phyloP scores from a whole-genome alignment of 2,888 invertebrate genomes.

The Tromatobia lineatoria region DNA sequence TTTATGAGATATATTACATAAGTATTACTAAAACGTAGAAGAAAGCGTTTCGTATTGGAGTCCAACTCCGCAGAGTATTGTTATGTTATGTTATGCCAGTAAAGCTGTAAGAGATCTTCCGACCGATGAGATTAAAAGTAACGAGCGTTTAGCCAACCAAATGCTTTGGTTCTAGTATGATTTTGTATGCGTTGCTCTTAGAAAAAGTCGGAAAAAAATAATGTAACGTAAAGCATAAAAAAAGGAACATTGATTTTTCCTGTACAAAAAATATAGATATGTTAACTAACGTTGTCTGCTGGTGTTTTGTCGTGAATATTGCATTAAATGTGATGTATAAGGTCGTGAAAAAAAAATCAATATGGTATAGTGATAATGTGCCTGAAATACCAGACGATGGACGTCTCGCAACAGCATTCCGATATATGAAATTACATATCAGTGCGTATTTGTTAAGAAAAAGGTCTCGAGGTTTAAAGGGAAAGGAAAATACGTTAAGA shows the following conservation, averaged over 20 bases:
- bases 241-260: constrained; percentile 25
- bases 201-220: constrained; percentile 10
- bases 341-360: constrained; percentile 20
- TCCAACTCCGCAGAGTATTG: constrained; percentile 68
- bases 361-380: constrained; percentile 19
- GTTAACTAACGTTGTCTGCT: constrained; percentile 30
- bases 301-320: constrained; percentile 49
- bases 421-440: constrained; percentile 59
- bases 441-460: constrained; percentile 52
- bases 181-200: constrained; percentile 20
- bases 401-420: constrained; percentile 51
- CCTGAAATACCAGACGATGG: constrained; percentile 21
- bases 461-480: constrained; percentile 9
- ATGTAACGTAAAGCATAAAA: constrained; percentile 26
- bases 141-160: constrained; percentile 9
- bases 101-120: constrained; percentile 60
- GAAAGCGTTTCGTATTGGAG: constrained; percentile 58
- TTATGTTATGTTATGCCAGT: constrained; percentile 72
- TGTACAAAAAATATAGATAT: constrained; percentile 21
- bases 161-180: constrained; percentile 13
- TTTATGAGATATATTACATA: constrained; percentile 71
- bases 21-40: constrained; percentile 72
- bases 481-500: constrained; percentile 9
- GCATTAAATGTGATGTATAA: constrained; percentile 58
- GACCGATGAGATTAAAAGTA: constrained; percentile 38